These are phyloP conservation scores for Euplagia quadripunctaria DNA, from an alignment of 2,888 invertebrate species.

Conservation along the genomic window DNA sequence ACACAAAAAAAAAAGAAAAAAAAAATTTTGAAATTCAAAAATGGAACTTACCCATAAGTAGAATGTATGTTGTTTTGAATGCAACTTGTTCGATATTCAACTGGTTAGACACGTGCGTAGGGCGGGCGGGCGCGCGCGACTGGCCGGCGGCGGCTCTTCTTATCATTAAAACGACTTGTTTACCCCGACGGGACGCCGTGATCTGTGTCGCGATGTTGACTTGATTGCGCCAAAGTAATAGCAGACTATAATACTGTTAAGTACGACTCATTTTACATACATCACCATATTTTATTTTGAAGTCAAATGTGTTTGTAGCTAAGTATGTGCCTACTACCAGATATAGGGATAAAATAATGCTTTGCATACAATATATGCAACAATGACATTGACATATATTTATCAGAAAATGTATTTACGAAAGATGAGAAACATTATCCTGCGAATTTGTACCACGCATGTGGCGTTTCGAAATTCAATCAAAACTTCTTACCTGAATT, in stretches of 20 bases:
- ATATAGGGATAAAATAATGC: neutral
- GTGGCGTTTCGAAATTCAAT: too few species aligned
- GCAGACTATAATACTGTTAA: constrained; percentile 33
- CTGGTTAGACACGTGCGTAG: constrained; percentile 67
- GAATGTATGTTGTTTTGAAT: constrained; percentile 41
- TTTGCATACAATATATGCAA: too few species aligned
- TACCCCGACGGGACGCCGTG: constrained; percentile 71
- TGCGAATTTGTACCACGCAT: too few species aligned
- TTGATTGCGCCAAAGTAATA: constrained; percentile 59
- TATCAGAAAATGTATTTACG: too few species aligned
- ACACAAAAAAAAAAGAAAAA: constrained; percentile 7
- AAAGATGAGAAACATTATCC: too few species aligned
- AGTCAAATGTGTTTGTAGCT: neutral
- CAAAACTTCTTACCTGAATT: too few species aligned
- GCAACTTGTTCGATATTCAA: constrained; percentile 39
- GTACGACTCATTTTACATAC: constrained; percentile 18
- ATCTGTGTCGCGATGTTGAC: constrained; percentile 73
- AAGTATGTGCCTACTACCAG: neutral
- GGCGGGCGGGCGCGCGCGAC: constrained; percentile 82
- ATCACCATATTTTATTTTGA: constrained; percentile 2
- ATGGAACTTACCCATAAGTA: constrained; percentile 53
- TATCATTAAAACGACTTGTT: constrained; percentile 80
- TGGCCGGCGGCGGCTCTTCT: constrained; percentile 73
- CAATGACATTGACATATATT: too few species aligned
- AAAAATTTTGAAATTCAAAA: neutral